These are phyloP conservation scores for Tetragnatha versicolor DNA, from an alignment of 1,140 invertebrate species.

Conservation along the genomic window DNA sequence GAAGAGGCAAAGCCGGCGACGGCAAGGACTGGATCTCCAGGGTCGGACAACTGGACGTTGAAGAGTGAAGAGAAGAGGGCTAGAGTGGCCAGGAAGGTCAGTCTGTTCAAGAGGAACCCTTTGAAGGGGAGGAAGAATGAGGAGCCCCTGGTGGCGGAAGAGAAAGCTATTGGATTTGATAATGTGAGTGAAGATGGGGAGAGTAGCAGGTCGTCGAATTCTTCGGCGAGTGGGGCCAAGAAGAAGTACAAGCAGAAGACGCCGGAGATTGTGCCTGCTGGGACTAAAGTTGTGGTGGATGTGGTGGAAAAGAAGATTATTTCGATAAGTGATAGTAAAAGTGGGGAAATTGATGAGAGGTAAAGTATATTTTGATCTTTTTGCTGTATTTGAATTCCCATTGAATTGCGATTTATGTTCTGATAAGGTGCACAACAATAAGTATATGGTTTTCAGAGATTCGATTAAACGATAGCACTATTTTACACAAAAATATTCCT, in stretches of 20 bases:
- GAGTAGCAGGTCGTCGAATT: slow-evolving; percentile 20
- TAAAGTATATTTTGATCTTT: neutral
- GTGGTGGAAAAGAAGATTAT: slow-evolving; percentile 30
- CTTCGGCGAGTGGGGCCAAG: slow-evolving; percentile 11
- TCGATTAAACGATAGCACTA: too few relatives aligned
- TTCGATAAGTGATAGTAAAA: slow-evolving; percentile 15
- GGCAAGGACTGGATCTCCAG: neutral
- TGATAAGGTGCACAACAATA: too few relatives aligned
- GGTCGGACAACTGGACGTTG: slow-evolving; percentile 43
- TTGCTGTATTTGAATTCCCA: too few relatives aligned
- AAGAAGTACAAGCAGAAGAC: slow-evolving; percentile 13
- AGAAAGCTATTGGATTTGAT: neutral
- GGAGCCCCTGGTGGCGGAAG: slow-evolving; percentile 31
- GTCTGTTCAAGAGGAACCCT: slow-evolving; percentile 42
- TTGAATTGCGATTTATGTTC: too few relatives aligned
- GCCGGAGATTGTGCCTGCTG: slow-evolving; percentile 43
- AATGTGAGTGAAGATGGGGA: slow-evolving; percentile 24
- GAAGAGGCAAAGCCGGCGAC: slow-evolving; percentile 14
- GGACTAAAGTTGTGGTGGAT: slow-evolving; percentile 8
- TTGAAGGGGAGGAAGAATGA: slow-evolving; percentile 42
- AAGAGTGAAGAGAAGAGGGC: slow-evolving; percentile 34
- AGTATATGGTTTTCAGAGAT: too few relatives aligned
- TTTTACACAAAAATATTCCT: too few relatives aligned
- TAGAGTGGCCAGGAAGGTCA: slow-evolving; percentile 30
- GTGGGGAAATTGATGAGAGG: neutral